These are phyloP conservation scores for Notechis scutatus DNA, from an alignment of 2,113 vertebrate species.

Conservation along the genomic window DNA sequence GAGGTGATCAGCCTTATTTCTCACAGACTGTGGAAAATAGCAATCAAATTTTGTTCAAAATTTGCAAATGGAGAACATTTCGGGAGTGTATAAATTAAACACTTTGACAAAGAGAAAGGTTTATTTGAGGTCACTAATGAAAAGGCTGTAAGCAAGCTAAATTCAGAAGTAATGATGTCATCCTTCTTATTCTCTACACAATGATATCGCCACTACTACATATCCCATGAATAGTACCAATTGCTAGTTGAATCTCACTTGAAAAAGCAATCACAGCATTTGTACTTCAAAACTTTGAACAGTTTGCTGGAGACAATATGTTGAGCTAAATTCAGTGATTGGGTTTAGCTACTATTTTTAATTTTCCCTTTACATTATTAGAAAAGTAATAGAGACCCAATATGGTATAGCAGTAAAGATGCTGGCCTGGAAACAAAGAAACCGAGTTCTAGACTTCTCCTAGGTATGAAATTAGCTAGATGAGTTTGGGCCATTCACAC, in stretches of 20 bases:
- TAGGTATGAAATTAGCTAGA: neutral
- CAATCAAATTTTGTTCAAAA: neutral
- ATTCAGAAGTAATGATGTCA: neutral
- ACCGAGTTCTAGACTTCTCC: neutral
- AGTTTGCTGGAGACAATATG: neutral
- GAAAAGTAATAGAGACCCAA: neutral
- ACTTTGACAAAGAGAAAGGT: neutral
- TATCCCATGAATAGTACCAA: neutral
- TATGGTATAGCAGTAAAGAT: neutral
- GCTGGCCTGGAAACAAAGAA: neutral
- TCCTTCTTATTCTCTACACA: neutral
- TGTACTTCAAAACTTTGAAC: neutral
- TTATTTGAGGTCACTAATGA: neutral
- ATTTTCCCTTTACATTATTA: neutral
- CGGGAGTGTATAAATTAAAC: neutral
- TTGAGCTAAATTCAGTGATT: neutral
- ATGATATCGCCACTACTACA: neutral
- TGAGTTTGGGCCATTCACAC: neutral
- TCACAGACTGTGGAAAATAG: neutral
- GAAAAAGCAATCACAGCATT: neutral
- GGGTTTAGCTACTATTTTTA: neutral
- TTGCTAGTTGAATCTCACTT: neutral
- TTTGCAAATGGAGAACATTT: neutral
- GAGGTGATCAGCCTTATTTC: slow-evolving; percentile 7
- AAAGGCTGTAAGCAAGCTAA: neutral